These are phyloP conservation scores for Hirtodrosophila alboralis DNA, from an alignment of 2,888 invertebrate genomes.

Conservation along the genomic window DNA sequence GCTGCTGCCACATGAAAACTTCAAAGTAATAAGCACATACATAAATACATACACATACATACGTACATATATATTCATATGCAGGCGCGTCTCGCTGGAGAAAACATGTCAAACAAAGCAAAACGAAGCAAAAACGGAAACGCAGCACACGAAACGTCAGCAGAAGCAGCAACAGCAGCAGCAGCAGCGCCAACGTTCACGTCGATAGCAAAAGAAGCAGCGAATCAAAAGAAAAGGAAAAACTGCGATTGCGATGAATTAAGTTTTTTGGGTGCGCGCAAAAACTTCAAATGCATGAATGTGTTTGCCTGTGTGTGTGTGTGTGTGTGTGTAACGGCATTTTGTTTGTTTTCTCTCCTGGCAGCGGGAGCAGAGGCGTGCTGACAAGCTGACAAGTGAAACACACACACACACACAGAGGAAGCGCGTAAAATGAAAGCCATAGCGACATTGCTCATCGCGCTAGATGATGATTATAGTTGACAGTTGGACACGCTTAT, in stretches of 20 bases:
- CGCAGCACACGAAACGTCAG: slow-evolving; percentile 48
- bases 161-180: slow-evolving; percentile 16
- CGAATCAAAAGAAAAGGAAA: slow-evolving; percentile 69
- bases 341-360: slow-evolving; percentile 47
- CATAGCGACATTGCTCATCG: slow-evolving; percentile 23
- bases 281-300: slow-evolving; percentile 22
- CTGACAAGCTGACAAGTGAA: too few species aligned
- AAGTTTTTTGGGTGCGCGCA: slow-evolving; percentile 61
- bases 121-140: slow-evolving; percentile 60
- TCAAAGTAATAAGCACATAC: slow-evolving; percentile 60
- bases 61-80: slow-evolving; percentile 9
- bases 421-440: slow-evolving; percentile 43
- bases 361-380: slow-evolving; percentile 12
- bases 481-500: slow-evolving; percentile 25
- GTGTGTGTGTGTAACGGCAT: slow-evolving; percentile 47
- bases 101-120: slow-evolving; percentile 71
- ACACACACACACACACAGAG: slow-evolving; percentile 31
- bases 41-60: slow-evolving; percentile 19
- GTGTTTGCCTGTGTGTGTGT: slow-evolving; percentile 12
- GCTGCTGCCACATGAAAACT: slow-evolving; percentile 38
- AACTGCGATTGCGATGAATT: slow-evolving; percentile 70
- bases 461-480: slow-evolving; percentile 32
- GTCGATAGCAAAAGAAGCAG: slow-evolving; percentile 24
- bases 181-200: slow-evolving; percentile 7
- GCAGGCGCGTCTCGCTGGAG: slow-evolving; percentile 40